phyloP scores from a whole-genome alignment of 2,888 invertebrate genomes.

The Drosophila eohydei region DNA sequence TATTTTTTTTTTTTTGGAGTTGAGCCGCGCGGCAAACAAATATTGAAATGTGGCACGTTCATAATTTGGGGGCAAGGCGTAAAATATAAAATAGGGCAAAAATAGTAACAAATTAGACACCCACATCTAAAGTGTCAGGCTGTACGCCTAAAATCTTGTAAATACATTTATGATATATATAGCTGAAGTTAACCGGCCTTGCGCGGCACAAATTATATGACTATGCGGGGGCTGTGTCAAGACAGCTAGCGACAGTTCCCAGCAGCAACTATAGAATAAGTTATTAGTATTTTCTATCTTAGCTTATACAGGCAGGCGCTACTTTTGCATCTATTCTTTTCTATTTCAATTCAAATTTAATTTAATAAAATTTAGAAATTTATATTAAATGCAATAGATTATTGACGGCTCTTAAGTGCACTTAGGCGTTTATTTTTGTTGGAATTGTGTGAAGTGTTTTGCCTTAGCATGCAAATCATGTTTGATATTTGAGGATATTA shows the following conservation, averaged over 20 bases:
- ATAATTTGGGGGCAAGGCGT: slow-evolving; percentile 54
- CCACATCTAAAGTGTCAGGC: slow-evolving; percentile 13
- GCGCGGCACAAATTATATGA: neutral
- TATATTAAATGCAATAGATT: too few relatives aligned
- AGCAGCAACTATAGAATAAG: neutral
- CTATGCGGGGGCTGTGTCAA: slow-evolving; percentile 8
- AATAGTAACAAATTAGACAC: slow-evolving; percentile 30
- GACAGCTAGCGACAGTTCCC: neutral
- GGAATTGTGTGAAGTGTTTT: too few relatives aligned
- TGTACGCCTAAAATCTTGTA: neutral
- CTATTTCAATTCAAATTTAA: neutral
- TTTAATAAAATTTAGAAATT: too few relatives aligned
- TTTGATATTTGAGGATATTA: too few relatives aligned
- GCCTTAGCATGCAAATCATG: too few relatives aligned
- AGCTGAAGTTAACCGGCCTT: neutral
- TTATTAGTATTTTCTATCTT: neutral
- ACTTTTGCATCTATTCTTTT: neutral
- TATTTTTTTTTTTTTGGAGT: slow-evolving; percentile 17
- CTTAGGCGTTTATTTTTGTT: too few relatives aligned
- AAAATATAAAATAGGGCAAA: slow-evolving; percentile 6
- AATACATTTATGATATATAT: slow-evolving; percentile 9
- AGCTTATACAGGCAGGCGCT: neutral
- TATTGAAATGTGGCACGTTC: slow-evolving; percentile 37
- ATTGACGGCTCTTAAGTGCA: too few relatives aligned
- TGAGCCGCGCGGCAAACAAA: slow-evolving; percentile 17